Evolutionary conservation across 2,797 vertebrate genomes (phyloP).

Genomic region (Erethizon dorsatum): DNA sequence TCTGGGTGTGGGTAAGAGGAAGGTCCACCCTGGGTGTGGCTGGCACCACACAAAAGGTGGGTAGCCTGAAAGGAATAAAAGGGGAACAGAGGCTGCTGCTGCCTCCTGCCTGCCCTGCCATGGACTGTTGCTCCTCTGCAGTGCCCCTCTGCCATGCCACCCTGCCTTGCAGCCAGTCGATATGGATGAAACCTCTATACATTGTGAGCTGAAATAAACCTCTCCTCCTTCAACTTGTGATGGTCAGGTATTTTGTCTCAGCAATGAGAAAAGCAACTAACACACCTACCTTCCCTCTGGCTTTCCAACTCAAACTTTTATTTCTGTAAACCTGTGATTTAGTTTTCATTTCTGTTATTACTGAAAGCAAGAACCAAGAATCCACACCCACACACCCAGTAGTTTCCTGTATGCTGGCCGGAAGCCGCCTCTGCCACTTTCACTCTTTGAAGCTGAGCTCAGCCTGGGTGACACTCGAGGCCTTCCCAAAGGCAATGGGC

Average conservation of each 20-base stretch:
- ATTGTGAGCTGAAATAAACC: not conserved
- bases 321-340: not conserved
- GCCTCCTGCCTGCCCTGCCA: not conserved
- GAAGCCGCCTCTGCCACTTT: not conserved
- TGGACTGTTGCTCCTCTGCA: not conserved
- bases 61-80: not conserved
- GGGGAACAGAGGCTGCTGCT: not conserved
- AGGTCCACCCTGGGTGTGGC: not conserved
- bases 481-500: rapidly evolving
- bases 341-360: not conserved
- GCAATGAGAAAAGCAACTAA: not conserved
- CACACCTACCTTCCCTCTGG: not conserved
- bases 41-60: not conserved
- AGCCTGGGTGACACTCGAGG: too few relatives aligned
- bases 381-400: not conserved
- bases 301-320: not conserved
- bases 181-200: not conserved
- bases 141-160: not conserved
- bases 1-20: not conserved
- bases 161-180: not conserved
- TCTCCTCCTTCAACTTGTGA: not conserved
- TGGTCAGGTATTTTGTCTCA: not conserved
- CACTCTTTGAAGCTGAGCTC: too few relatives aligned
- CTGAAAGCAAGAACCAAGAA: not conserved
- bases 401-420: not conserved